A percentile compares a stretch with the other conserved stretches of the same genome.
Conservation (phyloP, 2,888 invertebrate genomes). For the Drosophila lutescens region DNA sequence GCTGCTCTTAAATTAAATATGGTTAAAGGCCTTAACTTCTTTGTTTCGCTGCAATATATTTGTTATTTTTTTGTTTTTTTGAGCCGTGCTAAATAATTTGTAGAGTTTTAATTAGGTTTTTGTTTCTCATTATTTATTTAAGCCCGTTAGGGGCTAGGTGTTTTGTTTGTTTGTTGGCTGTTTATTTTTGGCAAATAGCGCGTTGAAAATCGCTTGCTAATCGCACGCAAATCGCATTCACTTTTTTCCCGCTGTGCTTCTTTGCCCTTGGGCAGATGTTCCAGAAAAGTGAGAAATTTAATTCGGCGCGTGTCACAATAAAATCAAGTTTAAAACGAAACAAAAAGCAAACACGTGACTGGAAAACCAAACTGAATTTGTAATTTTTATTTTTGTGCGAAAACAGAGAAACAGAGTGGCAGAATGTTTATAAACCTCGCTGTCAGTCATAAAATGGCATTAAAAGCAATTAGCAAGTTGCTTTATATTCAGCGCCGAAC, state of each 20-base stretch:
- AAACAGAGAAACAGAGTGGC: constrained; percentile 18
- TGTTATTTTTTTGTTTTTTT: background rate
- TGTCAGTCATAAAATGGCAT: constrained; percentile 44
- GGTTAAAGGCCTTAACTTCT: constrained; percentile 5
- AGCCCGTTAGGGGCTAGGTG: background rate
- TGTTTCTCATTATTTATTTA: constrained; percentile 31
- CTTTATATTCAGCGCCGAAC: constrained; percentile 19
- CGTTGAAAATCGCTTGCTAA: constrained; percentile 36
- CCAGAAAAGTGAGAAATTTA: constrained; percentile 24
- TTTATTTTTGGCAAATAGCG: constrained; percentile 19
- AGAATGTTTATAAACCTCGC: constrained; percentile 23
- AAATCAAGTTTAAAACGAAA: constrained; percentile 30
- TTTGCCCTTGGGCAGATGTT: constrained; percentile 17
- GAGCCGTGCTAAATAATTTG: constrained; percentile 39
- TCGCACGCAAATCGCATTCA: constrained; percentile 42
- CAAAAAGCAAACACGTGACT: constrained; percentile 42
- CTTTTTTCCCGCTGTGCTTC: constrained; percentile 1
- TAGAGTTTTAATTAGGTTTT: constrained; percentile 54
- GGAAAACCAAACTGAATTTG: constrained; percentile 28
- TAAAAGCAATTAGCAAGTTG: constrained; percentile 59
- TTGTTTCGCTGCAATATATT: constrained; percentile 11
- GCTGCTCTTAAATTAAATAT: constrained; percentile 24
- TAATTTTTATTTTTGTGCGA: constrained; percentile 14
- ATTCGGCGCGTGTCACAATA: constrained; percentile 40
- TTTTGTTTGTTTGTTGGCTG: background rate